Evolutionary conservation across 2,113 vertebrate genomes (phyloP).

Genomic region (Ascaphus truei): DNA sequence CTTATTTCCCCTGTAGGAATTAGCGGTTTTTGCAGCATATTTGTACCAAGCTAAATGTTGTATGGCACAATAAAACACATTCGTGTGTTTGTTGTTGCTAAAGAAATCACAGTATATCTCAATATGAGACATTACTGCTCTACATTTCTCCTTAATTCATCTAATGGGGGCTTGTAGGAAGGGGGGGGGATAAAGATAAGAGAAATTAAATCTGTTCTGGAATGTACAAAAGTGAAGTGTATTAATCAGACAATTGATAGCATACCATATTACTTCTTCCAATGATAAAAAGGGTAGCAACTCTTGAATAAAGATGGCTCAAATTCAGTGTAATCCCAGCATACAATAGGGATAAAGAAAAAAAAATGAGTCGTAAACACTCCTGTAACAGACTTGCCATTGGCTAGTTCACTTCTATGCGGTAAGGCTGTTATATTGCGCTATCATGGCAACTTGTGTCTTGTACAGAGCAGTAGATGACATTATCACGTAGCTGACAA

Average conservation of each 20-base stretch:
- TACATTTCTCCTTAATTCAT: constrained; percentile 45
- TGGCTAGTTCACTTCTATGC: constrained; percentile 33
- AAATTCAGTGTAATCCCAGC: constrained; percentile 58
- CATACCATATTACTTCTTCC: constrained; percentile 48
- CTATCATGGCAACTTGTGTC: constrained; percentile 53
- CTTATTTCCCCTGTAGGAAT: background rate
- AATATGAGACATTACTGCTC: constrained; percentile 75
- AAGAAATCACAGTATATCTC: constrained; percentile 63
- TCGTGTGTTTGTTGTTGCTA: constrained; percentile 54
- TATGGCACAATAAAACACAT: constrained; percentile 63
- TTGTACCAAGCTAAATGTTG: constrained; percentile 41
- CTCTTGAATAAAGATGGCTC: constrained; percentile 64
- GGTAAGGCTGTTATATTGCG: constrained; percentile 41
- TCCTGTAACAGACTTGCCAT: constrained; percentile 48
- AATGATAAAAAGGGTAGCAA: constrained; percentile 58
- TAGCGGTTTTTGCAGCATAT: constrained; percentile 38
- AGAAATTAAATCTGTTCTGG: constrained; percentile 62
- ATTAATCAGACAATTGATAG: constrained; percentile 49
- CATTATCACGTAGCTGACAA: background rate
- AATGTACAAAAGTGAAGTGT: constrained; percentile 66
- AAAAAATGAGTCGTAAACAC: constrained; percentile 35
- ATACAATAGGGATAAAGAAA: constrained; percentile 53
- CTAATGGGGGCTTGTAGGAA: constrained; percentile 54
- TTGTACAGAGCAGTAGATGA: constrained; percentile 46
- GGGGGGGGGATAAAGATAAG: constrained; percentile 52